Evolutionary conservation across 2,113 vertebrate species (phyloP).

Genomic region (Solenodon paradoxus): DNA sequence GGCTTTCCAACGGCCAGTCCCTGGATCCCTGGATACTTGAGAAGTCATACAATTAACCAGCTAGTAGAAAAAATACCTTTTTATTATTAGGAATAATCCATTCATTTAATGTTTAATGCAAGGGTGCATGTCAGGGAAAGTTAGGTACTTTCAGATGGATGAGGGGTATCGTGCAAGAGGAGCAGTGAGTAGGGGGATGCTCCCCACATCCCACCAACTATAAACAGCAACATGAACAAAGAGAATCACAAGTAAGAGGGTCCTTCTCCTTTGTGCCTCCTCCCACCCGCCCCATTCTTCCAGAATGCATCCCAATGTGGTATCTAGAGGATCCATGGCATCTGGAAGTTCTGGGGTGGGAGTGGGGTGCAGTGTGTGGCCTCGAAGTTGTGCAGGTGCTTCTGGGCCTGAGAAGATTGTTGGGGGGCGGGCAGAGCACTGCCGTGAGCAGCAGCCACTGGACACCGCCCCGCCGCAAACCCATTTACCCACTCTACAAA

Average conservation of each 20-base stretch:
- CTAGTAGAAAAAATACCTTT: slow-evolving; percentile 80
- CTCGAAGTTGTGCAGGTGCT: slow-evolving; percentile 92
- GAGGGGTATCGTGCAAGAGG: slow-evolving; percentile 37
- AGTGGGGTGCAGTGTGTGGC: slow-evolving; percentile 93
- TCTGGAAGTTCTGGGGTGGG: slow-evolving; percentile 87
- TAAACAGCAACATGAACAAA: slow-evolving; percentile 37
- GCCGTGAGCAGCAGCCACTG: not conserved
- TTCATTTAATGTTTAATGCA: slow-evolving; percentile 63
- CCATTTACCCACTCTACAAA: not conserved
- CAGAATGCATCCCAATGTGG: not conserved
- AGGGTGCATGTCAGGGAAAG: not conserved
- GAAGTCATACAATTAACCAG: slow-evolving; percentile 24
- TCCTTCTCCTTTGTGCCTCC: not conserved
- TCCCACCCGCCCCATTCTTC: not conserved
- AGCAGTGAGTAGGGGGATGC: not conserved
- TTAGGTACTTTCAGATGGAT: not conserved
- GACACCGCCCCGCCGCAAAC: no score
- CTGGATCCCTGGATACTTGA: not conserved
- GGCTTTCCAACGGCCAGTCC: not conserved
- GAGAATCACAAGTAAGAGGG: not conserved
- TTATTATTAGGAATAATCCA: slow-evolving; percentile 72
- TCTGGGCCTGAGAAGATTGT: slow-evolving; percentile 85
- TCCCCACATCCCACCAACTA: slow-evolving; percentile 34
- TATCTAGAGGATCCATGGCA: slow-evolving; percentile 87
- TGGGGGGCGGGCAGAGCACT: not conserved